phyloP scores from a whole-genome alignment of 2,888 invertebrate genomes.

The Tenthredo scrophulariae region DNA sequence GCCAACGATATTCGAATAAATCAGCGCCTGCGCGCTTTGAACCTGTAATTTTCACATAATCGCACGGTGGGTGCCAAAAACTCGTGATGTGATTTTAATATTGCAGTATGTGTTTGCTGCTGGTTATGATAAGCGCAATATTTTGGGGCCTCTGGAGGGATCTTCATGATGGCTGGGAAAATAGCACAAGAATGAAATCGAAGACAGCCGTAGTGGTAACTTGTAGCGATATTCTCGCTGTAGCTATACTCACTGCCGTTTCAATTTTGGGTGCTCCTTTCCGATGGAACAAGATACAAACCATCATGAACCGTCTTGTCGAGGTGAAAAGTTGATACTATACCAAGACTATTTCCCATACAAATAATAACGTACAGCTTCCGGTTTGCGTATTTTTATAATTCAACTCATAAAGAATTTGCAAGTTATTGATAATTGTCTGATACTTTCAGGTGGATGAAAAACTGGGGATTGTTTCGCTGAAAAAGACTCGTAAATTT shows the following conservation, averaged over 20 bases:
- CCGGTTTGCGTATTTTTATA: neutral
- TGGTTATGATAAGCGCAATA: conserved; percentile 62
- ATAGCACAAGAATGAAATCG: conserved; percentile 81
- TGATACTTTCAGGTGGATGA: conserved; percentile 67
- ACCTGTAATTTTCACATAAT: no score
- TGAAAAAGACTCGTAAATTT: conserved; percentile 66
- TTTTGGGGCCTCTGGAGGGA: conserved; percentile 81
- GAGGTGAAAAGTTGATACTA: conserved; percentile 73
- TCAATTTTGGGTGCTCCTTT: conserved; percentile 80
- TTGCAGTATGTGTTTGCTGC: conserved; percentile 63
- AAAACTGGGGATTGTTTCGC: conserved; percentile 64
- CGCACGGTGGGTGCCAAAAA: conserved; percentile 2
- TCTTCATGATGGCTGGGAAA: conserved; percentile 79
- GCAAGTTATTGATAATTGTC: neutral
- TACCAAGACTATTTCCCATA: neutral
- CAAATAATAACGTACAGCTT: neutral
- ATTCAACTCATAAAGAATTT: neutral
- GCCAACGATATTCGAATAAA: no score
- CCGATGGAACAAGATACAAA: conserved; percentile 80
- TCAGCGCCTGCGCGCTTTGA: no score
- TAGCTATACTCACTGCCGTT: conserved; percentile 79
- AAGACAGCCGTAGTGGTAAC: conserved; percentile 81
- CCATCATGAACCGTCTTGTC: conserved; percentile 80
- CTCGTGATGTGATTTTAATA: neutral
- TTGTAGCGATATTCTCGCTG: conserved; percentile 81